phyloP scores from a whole-genome alignment of 1,140 invertebrate species.

The Brachionus koreanus region DNA sequence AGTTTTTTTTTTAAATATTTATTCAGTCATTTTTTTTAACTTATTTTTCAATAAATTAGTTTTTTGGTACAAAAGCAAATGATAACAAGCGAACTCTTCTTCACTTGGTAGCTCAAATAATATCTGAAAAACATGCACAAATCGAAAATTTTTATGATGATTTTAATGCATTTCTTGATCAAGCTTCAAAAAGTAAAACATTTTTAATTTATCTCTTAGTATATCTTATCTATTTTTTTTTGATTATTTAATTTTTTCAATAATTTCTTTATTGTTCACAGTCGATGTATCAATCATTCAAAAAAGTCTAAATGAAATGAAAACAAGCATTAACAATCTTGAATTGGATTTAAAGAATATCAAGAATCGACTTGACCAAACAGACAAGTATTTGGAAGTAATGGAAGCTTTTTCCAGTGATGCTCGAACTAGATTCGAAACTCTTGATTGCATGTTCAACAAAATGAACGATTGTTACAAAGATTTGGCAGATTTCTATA shows the following conservation, averaged over 20 bases:
- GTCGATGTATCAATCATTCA: constrained; percentile 81
- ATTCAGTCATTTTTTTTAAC: not conserved
- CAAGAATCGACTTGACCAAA: constrained; percentile 67
- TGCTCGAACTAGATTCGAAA: constrained; percentile 76
- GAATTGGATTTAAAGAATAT: constrained; percentile 78
- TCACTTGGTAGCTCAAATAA: constrained; percentile 82
- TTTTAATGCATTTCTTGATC: constrained; percentile 69
- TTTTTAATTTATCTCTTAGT: not conserved
- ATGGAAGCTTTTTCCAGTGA: constrained; percentile 69
- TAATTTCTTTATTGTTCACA: not conserved
- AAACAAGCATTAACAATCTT: constrained; percentile 74
- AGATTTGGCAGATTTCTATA: constrained; percentile 80
- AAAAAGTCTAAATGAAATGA: constrained; percentile 79
- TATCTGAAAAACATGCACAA: constrained; percentile 82
- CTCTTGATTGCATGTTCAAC: constrained; percentile 84
- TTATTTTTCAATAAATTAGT: constrained; percentile 59
- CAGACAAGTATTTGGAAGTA: constrained; percentile 75
- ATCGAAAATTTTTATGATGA: constrained; percentile 78
- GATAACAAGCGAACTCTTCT: constrained; percentile 87
- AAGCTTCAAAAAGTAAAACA: constrained; percentile 59
- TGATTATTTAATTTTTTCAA: not conserved
- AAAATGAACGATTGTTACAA: constrained; percentile 83
- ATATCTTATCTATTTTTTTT: too few species aligned
- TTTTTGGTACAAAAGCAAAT: constrained; percentile 85
- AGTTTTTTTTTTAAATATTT: too few species aligned